A percentile compares a stretch with the other conserved stretches of the same genome.
phyloP scores from a whole-genome alignment of 2,797 vertebrate genomes.

The Esox masquinongy region DNA sequence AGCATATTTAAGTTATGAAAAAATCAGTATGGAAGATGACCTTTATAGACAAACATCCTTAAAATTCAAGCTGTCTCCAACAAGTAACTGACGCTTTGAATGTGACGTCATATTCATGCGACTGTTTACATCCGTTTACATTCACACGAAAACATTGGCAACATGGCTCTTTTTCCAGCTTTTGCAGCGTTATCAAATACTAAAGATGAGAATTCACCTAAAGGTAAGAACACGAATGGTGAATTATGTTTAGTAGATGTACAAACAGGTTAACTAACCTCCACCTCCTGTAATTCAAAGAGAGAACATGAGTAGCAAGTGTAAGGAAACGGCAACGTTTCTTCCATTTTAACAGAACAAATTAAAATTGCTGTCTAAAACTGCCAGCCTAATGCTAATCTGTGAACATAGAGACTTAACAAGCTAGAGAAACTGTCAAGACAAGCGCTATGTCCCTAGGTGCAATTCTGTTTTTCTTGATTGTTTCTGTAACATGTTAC shows the following conservation, averaged over 20 bases:
- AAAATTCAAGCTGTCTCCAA: not conserved
- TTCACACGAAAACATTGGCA: not conserved
- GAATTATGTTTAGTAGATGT: not conserved
- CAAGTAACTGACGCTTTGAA: not conserved
- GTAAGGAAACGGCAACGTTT: not conserved
- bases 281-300: not conserved
- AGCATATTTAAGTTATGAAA: not conserved
- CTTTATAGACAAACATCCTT: not conserved
- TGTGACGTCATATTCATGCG: constrained; percentile 3
- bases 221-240: constrained; percentile 55
- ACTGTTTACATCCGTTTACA: constrained; percentile 25
- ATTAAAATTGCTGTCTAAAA: not conserved
- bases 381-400: not conserved
- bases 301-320: not conserved
- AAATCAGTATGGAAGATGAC: not conserved
- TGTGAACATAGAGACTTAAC: no score
- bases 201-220: constrained; percentile 54
- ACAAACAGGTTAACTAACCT: not conserved
- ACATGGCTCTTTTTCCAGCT: constrained; percentile 79
- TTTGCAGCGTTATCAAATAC: constrained; percentile 52
- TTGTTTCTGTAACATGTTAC: not conserved
- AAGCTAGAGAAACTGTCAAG: no score
- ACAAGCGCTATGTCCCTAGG: no score
- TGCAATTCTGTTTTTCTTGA: not conserved
- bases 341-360: not conserved